Evolutionary conservation across 2,888 invertebrate species (phyloP).

Genomic region (Pristionchus exspectatus): DNA sequence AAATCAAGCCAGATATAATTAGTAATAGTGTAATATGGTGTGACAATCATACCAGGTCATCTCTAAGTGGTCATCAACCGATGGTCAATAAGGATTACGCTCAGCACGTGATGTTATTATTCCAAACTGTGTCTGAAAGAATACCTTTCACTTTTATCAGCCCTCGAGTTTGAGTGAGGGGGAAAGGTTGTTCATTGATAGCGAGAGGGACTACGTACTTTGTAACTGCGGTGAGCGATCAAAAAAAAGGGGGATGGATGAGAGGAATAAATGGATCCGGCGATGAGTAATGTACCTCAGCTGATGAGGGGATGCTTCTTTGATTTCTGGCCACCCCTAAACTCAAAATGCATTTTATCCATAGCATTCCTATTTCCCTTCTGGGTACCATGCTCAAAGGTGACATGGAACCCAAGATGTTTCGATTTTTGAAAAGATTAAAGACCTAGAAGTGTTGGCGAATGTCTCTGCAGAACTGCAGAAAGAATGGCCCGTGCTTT

Average conservation of each 20-base stretch:
- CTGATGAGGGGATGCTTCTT: neutral
- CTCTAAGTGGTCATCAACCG: neutral
- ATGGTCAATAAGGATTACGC: neutral
- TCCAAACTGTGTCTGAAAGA: neutral
- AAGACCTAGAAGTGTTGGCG: neutral
- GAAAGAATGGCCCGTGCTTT: neutral
- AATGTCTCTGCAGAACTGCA: neutral
- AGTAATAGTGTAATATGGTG: too few species aligned
- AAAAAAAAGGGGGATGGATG: neutral
- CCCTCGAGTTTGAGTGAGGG: neutral
- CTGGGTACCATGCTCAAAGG: too few species aligned
- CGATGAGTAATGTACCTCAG: neutral
- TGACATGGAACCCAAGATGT: too few species aligned
- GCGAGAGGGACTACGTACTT: neutral
- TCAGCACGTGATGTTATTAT: neutral
- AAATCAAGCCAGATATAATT: too few species aligned
- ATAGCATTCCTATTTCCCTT: too few species aligned
- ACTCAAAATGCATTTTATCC: too few species aligned
- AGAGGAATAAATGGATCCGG: neutral
- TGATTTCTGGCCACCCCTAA: too few species aligned
- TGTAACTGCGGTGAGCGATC: neutral
- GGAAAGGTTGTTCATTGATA: constrained; percentile 37
- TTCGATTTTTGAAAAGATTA: neutral
- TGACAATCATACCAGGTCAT: neutral
- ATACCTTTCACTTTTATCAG: constrained; percentile 43